phyloP scores from a whole-genome alignment of 2,113 vertebrate genomes.

The Stercorarius parasiticus region DNA sequence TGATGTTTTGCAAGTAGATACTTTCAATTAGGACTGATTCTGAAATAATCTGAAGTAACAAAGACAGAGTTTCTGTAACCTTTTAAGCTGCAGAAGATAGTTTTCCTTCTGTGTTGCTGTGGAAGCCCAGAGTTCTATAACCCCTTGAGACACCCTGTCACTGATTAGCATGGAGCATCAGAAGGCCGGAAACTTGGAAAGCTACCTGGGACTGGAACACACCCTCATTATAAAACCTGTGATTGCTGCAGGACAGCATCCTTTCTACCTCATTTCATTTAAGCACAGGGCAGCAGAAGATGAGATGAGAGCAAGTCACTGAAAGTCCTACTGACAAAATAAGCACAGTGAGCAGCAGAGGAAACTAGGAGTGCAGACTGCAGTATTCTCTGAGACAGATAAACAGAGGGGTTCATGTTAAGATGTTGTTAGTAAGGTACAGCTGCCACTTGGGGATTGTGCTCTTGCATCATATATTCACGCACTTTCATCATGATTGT shows the following conservation, averaged over 20 bases:
- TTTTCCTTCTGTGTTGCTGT: neutral
- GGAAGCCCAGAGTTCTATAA: neutral
- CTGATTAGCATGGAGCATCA: neutral
- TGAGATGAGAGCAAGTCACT: neutral
- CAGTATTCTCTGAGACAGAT: neutral
- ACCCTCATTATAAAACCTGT: neutral
- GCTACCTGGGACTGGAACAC: neutral
- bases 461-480: neutral
- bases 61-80: neutral
- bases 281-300: neutral
- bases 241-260: neutral
- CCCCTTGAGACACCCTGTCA: neutral
- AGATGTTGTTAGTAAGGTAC: neutral
- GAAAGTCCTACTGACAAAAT: neutral
- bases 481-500: neutral
- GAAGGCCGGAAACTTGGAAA: neutral
- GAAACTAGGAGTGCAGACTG: fast-evolving
- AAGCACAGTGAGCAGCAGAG: neutral
- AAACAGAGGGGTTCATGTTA: neutral
- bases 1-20: neutral
- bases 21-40: neutral
- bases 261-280: neutral
- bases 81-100: neutral
- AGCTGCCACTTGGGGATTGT: neutral
- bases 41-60: neutral